These are phyloP conservation scores for Euura saliciscinereae DNA, from an alignment of 1,140 invertebrate genomes.

Conservation along the genomic window DNA sequence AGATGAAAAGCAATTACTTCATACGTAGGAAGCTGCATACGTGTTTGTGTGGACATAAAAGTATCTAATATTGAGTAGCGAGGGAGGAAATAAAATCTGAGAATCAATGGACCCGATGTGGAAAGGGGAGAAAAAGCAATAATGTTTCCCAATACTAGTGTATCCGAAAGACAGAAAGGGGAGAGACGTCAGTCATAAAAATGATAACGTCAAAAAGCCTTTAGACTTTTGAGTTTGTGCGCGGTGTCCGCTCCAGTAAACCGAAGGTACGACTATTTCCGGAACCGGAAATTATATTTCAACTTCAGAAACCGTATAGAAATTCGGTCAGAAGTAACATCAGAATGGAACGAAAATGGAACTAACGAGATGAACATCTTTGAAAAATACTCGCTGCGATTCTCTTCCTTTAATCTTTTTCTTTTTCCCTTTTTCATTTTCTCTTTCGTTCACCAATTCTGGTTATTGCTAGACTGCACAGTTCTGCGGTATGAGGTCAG, in stretches of 20 bases:
- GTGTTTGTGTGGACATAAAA: not conserved
- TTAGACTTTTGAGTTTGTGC: not conserved
- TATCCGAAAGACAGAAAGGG: no score
- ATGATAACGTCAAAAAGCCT: not conserved
- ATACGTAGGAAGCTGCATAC: not conserved
- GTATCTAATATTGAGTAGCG: not conserved
- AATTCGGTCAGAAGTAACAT: not conserved
- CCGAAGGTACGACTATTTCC: not conserved
- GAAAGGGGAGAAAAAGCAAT: not conserved
- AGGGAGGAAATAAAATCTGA: not conserved
- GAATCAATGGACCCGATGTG: not conserved
- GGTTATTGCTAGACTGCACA: not conserved
- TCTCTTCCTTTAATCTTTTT: no score
- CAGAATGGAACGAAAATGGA: no score
- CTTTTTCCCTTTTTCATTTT: no score
- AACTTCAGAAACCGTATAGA: not conserved
- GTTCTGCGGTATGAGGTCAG: not conserved
- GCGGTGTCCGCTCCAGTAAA: not conserved
- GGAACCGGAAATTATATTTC: constrained; percentile 2
- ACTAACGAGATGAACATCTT: no score
- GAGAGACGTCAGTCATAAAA: not conserved
- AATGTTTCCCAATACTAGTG: not conserved
- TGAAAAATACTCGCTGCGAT: no score
- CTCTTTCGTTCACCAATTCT: no score
- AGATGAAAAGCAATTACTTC: not conserved